Conservation (phyloP, 2,888 invertebrate species). For the Drosophila vallismaia region DNA sequence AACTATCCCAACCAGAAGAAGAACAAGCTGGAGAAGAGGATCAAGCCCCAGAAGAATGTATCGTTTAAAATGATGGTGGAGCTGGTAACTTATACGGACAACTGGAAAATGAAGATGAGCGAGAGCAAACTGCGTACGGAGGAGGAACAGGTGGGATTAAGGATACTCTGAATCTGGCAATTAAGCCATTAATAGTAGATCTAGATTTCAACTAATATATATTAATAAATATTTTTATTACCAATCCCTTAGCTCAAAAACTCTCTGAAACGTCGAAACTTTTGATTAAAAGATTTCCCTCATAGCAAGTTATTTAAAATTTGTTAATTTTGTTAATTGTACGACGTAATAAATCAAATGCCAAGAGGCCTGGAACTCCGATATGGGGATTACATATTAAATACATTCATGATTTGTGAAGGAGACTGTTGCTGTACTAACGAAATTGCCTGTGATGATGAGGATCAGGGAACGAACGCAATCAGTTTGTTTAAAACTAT, state of each 20-base stretch:
- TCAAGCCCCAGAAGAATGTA: conserved; percentile 36
- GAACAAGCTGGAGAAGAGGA: conserved; percentile 6
- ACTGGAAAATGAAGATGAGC: conserved; percentile 50
- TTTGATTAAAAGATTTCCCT: conserved; percentile 22
- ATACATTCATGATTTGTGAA: neutral
- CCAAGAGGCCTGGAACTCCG: neutral
- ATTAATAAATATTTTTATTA: neutral
- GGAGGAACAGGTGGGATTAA: conserved; percentile 62
- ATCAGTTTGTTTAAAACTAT: neutral
- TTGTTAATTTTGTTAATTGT: conserved; percentile 12
- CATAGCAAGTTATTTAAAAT: neutral
- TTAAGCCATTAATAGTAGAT: too few species aligned
- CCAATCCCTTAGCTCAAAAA: conserved; percentile 38
- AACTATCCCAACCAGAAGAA: conserved; percentile 56
- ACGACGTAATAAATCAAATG: neutral
- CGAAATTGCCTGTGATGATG: neutral
- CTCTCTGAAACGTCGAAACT: conserved; percentile 45
- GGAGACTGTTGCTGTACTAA: neutral
- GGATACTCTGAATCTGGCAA: too few species aligned
- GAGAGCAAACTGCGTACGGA: conserved; percentile 50
- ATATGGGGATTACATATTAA: neutral
- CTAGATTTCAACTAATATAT: too few species aligned
- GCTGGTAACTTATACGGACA: conserved; percentile 51
- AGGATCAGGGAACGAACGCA: neutral
- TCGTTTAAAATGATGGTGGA: conserved; percentile 59